phyloP scores from a whole-genome alignment of 2,888 invertebrate genomes.

The Torymus auratus region DNA sequence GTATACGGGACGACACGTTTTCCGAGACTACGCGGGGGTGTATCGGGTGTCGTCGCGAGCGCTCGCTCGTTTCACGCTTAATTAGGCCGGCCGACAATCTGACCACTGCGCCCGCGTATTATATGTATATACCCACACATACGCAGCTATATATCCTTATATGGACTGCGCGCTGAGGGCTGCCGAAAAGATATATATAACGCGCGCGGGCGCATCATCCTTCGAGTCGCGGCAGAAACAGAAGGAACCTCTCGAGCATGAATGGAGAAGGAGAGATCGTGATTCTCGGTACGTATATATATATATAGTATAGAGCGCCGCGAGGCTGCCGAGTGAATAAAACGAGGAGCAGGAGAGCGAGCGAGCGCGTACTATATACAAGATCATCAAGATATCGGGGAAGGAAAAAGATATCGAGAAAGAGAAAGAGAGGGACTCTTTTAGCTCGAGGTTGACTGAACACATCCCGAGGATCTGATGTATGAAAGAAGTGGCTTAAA shows the following conservation, averaged over 20 bases:
- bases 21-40: slow-evolving; percentile 66
- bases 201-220: slow-evolving; percentile 35
- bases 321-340: slow-evolving; percentile 14
- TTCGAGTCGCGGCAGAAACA: slow-evolving; percentile 68
- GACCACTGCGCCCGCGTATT: slow-evolving; percentile 71
- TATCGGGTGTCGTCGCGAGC: slow-evolving; percentile 71
- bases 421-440: slow-evolving; percentile 38
- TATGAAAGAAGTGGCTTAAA: slow-evolving; percentile 47
- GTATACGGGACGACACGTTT: slow-evolving; percentile 55
- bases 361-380: slow-evolving; percentile 46
- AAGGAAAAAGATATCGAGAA: slow-evolving; percentile 33
- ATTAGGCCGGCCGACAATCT: slow-evolving; percentile 75
- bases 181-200: slow-evolving; percentile 49
- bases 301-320: not conserved
- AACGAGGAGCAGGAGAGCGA: slow-evolving; percentile 52
- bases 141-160: too few relatives aligned
- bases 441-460: slow-evolving; percentile 40
- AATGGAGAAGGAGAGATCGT: slow-evolving; percentile 63
- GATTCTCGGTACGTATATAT: slow-evolving; percentile 4
- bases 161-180: slow-evolving; percentile 61
- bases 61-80: slow-evolving; percentile 76
- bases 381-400: slow-evolving; percentile 49
- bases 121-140: too few relatives aligned
- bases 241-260: slow-evolving; percentile 73
- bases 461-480: slow-evolving; percentile 22